A percentile compares a stretch with the other conserved stretches of the same genome.
Evolutionary conservation across 2,797 vertebrate genomes (phyloP).

Genomic region (Phalloptychus januarius): DNA sequence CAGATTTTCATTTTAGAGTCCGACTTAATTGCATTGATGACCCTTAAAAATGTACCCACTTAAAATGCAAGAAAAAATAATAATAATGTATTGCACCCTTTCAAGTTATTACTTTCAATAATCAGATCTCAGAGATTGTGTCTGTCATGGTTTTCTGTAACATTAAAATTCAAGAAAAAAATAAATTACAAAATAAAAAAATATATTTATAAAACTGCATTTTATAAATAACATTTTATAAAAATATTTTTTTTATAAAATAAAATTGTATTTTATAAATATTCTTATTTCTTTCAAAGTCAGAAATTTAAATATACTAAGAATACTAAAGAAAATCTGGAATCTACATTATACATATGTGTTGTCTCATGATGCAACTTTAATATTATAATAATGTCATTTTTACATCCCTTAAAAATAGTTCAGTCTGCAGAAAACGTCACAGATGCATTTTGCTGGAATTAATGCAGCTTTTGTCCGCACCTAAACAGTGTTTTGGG

Average conservation of each 20-base stretch:
- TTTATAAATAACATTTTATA: no score
- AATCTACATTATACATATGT: no score
- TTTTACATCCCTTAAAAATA: neutral
- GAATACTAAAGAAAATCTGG: neutral
- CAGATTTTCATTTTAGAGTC: neutral
- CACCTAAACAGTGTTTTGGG: no score
- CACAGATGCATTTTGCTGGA: neutral
- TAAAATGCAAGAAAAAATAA: no score
- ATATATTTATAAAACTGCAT: no score
- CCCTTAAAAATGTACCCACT: no score
- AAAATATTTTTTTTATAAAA: neutral
- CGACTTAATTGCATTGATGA: no score
- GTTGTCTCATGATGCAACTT: no score
- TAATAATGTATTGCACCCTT: no score
- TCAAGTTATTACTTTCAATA: neutral
- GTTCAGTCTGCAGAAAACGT: neutral
- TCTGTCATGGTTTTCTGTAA: neutral
- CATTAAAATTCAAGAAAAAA: neutral
- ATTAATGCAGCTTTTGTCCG: neutral
- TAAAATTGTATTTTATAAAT: no score
- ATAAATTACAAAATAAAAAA: neutral
- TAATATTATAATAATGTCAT: neutral
- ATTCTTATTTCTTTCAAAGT: no score
- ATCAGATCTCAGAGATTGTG: neutral
- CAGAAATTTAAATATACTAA: neutral